Evolutionary conservation across 2,113 vertebrate species (phyloP).

Genomic region (Chaetodon trifascialis): DNA sequence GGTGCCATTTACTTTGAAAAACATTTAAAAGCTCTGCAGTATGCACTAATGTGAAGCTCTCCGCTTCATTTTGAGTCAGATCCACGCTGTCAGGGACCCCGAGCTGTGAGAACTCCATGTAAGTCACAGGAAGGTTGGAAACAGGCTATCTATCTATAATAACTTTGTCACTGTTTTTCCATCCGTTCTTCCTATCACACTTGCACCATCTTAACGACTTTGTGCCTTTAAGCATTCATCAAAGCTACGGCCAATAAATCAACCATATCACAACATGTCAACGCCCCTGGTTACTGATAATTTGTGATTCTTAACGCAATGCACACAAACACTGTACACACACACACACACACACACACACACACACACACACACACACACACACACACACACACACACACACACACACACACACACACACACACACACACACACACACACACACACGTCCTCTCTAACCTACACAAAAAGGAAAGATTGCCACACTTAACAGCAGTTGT

Average conservation of each 20-base stretch:
- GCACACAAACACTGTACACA: background rate
- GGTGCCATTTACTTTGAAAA: conserved; percentile 9
- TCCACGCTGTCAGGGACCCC: background rate
- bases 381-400: too few species aligned
- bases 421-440: background rate
- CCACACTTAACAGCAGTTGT: conserved; percentile 4
- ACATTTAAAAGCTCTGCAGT: conserved; percentile 26
- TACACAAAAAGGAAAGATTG: conserved; percentile 21
- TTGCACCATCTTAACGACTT: conserved; percentile 72
- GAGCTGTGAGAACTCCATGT: conserved; percentile 21
- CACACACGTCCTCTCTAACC: background rate
- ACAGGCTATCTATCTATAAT: conserved; percentile 48
- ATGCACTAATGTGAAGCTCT: conserved; percentile 24
- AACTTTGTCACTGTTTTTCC: conserved; percentile 53
- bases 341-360: too few species aligned
- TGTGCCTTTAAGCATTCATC: conserved; percentile 74
- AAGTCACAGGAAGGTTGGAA: conserved; percentile 63
- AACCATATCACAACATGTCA: conserved; percentile 70
- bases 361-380: too few species aligned
- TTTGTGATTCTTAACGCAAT: conserved; percentile 47
- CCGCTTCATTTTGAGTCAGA: conserved; percentile 21
- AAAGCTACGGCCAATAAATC: conserved; percentile 72
- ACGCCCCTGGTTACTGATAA: conserved; percentile 51
- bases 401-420: background rate
- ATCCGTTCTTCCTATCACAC: conserved; percentile 58